These are phyloP conservation scores for Epizoanthus fatuus DNA, from an alignment of 92 coral and sea anemone genomes.

Conservation along the genomic window DNA sequence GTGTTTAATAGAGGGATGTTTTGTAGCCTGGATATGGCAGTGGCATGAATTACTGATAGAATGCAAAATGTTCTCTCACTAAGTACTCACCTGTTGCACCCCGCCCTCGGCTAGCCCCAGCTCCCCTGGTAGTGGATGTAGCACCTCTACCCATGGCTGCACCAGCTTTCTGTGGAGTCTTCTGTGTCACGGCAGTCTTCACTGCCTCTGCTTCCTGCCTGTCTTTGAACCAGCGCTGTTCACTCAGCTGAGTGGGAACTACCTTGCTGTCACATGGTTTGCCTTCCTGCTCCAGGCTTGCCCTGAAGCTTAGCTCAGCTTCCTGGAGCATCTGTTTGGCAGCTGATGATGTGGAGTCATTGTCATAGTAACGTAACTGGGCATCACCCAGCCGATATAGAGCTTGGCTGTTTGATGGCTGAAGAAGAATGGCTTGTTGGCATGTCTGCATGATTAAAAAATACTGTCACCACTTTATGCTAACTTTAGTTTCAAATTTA, in stretches of 20 bases:
- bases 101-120: slow-evolving; percentile 56
- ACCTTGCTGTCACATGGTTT: slow-evolving; percentile 75
- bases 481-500: no score
- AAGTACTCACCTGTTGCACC: slow-evolving; percentile 43
- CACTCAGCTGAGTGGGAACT: slow-evolving; percentile 73
- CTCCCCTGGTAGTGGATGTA: slow-evolving; percentile 52
- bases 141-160: slow-evolving; percentile 46
- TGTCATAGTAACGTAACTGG: slow-evolving; percentile 90
- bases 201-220: slow-evolving; percentile 62
- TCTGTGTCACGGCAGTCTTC: slow-evolving; percentile 31
- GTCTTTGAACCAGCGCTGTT: slow-evolving; percentile 94
- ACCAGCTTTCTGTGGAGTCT: slow-evolving; percentile 56
- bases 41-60: no score
- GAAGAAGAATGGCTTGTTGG: slow-evolving; percentile 92
- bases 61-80: no score
- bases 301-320: slow-evolving; percentile 89
- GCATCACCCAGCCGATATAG: slow-evolving; percentile 93
- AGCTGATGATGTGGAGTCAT: slow-evolving; percentile 67
- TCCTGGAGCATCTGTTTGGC: slow-evolving; percentile 77
- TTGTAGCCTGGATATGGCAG: no score
- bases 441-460: slow-evolving; percentile 77
- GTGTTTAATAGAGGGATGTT: no score
- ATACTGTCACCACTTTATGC: neutral
- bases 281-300: slow-evolving; percentile 91
- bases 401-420: slow-evolving; percentile 91